These are phyloP conservation scores for Ochropleura leucogaster DNA, from an alignment of 2,888 invertebrate species.

Conservation along the genomic window DNA sequence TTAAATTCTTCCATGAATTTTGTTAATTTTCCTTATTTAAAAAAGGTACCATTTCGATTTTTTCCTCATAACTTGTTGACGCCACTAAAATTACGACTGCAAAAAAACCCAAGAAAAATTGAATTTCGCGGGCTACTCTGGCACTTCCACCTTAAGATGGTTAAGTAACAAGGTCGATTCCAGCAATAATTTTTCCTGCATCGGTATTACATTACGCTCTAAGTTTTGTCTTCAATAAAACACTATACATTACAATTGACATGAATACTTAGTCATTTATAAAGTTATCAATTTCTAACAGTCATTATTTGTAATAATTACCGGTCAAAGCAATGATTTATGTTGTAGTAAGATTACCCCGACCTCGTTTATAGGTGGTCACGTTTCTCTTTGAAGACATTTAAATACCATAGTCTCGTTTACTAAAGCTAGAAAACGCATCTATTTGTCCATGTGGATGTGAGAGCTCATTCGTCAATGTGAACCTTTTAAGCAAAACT, in stretches of 20 bases:
- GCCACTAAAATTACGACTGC: too few relatives aligned
- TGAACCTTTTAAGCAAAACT: neutral
- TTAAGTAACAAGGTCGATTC: neutral
- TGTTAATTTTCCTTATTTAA: too few relatives aligned
- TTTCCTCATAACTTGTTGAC: too few relatives aligned
- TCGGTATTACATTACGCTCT: constrained; percentile 30
- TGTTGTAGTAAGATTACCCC: neutral
- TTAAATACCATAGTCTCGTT: neutral
- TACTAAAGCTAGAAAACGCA: neutral
- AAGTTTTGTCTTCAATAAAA: constrained; percentile 41
- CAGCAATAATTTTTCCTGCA: constrained; percentile 32
- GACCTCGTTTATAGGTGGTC: neutral
- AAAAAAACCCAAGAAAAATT: too few relatives aligned
- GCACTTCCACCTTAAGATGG: neutral
- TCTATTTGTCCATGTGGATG: neutral
- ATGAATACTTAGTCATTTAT: constrained; percentile 37
- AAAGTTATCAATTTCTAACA: constrained; percentile 24
- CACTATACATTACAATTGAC: constrained; percentile 58
- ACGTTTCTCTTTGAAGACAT: neutral
- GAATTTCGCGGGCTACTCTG: too few relatives aligned
- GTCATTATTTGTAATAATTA: neutral
- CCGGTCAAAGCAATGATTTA: constrained; percentile 9
- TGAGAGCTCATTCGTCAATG: neutral
- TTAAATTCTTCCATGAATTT: too few relatives aligned
- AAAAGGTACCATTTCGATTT: too few relatives aligned